Conservation (phyloP, 1,140 invertebrate species). For the Papilio polyxenes region DNA sequence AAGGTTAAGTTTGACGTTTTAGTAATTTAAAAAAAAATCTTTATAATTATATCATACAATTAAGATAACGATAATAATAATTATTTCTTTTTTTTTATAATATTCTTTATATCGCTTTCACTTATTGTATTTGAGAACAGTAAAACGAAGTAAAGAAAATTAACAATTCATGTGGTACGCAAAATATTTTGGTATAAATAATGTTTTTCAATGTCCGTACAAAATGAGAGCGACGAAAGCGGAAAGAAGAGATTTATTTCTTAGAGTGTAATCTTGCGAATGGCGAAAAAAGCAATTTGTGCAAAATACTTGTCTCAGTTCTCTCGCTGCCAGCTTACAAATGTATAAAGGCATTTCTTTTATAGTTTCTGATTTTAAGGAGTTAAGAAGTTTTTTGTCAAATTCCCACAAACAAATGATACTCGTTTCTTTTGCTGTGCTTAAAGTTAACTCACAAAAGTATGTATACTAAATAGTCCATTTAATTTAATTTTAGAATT, state of each 20-base stretch:
- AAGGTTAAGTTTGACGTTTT: too few species aligned
- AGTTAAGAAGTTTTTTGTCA: conserved; percentile 1
- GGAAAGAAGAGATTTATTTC: conserved; percentile 41
- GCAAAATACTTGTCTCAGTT: conserved; percentile 40
- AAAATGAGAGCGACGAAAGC: conserved; percentile 40
- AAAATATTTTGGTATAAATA: conserved; percentile 39
- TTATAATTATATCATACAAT: too few species aligned
- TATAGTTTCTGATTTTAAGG: conserved; percentile 31
- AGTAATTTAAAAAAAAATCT: too few species aligned
- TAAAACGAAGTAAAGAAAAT: neutral
- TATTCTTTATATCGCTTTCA: neutral
- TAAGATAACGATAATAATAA: neutral
- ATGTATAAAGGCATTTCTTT: conserved; percentile 37
- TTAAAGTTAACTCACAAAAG: neutral
- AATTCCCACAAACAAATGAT: neutral
- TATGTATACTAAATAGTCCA: neutral
- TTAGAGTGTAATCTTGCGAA: conserved; percentile 40
- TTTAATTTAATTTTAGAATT: neutral
- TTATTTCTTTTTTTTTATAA: neutral
- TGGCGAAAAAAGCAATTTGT: conserved; percentile 40
- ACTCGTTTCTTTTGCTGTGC: neutral
- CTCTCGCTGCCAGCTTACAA: conserved; percentile 33
- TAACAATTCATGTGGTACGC: conserved; percentile 11
- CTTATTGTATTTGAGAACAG: neutral
- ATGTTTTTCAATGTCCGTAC: conserved; percentile 39